Evolutionary conservation across 1,140 invertebrate species (phyloP).

Genomic region (Brachionus rubens): DNA sequence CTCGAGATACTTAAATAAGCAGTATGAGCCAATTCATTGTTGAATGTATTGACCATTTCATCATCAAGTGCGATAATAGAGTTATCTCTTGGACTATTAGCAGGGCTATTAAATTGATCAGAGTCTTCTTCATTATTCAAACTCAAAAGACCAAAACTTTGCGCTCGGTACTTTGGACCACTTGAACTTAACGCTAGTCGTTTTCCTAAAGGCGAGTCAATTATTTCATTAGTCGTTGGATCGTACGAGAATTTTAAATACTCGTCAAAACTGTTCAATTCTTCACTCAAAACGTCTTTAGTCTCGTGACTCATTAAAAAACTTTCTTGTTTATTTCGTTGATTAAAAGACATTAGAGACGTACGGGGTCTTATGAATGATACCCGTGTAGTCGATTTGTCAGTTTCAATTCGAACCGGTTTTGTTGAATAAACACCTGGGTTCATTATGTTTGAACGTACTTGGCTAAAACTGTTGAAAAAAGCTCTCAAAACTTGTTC

Average conservation of each 20-base stretch:
- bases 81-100: background rate
- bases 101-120: background rate
- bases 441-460: constrained; percentile 29
- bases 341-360: constrained; percentile 39
- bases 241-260: constrained; percentile 42
- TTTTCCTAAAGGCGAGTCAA: background rate
- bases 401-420: background rate
- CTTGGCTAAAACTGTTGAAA: constrained; percentile 75
- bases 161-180: background rate
- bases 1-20: constrained; percentile 76
- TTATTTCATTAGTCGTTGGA: background rate
- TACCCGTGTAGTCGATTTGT: background rate
- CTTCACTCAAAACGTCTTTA: background rate
- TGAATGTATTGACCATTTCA: constrained; percentile 77
- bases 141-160: constrained; percentile 31
- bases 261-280: constrained; percentile 19
- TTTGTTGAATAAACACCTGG: background rate
- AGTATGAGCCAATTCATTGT: constrained; percentile 74
- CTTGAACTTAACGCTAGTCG: background rate
- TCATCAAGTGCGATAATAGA: background rate
- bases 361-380: constrained; percentile 6
- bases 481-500: constrained; percentile 71
- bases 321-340: background rate
- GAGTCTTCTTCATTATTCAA: constrained; percentile 10
- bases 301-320: background rate